phyloP scores from a whole-genome alignment of 2,888 invertebrate species.

The Dimorphilus gyrociliatus region DNA sequence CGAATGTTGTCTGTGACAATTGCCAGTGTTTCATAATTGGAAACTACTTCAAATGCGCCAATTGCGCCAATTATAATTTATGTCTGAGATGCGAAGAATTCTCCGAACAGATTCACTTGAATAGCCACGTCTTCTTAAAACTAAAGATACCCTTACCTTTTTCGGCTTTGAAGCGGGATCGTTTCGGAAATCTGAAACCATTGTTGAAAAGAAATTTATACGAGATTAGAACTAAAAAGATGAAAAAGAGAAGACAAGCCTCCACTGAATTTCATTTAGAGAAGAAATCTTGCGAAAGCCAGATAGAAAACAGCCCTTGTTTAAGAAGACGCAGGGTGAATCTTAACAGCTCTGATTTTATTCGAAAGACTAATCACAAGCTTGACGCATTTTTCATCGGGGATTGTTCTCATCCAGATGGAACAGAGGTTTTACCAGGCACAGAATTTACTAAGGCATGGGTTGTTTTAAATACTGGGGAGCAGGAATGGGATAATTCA shows the following conservation, averaged over 20 bases:
- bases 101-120: slow-evolving; percentile 19
- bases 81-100: slow-evolving; percentile 32
- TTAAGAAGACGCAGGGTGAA: not conserved
- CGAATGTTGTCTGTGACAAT: slow-evolving; percentile 30
- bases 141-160: slow-evolving; percentile 24
- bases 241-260: slow-evolving; percentile 1
- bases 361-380: too few relatives aligned
- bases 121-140: slow-evolving; percentile 32
- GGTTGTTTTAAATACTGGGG: slow-evolving; percentile 32
- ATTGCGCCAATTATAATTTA: slow-evolving; percentile 34
- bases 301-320: too few relatives aligned
- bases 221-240: slow-evolving; percentile 4
- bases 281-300: too few relatives aligned
- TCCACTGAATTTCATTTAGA: not conserved
- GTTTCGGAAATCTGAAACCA: slow-evolving; percentile 12
- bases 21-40: slow-evolving; percentile 29
- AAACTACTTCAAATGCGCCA: slow-evolving; percentile 34
- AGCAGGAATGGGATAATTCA: slow-evolving; percentile 24
- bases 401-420: slow-evolving; percentile 32
- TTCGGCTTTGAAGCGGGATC: slow-evolving; percentile 11
- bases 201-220: slow-evolving; percentile 17
- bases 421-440: slow-evolving; percentile 23
- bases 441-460: slow-evolving; percentile 29
- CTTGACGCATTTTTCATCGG: slow-evolving; percentile 21
- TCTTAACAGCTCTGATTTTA: not conserved